phyloP scores from a whole-genome alignment of 2,113 vertebrate genomes.

The Pseudorasbora parva region DNA sequence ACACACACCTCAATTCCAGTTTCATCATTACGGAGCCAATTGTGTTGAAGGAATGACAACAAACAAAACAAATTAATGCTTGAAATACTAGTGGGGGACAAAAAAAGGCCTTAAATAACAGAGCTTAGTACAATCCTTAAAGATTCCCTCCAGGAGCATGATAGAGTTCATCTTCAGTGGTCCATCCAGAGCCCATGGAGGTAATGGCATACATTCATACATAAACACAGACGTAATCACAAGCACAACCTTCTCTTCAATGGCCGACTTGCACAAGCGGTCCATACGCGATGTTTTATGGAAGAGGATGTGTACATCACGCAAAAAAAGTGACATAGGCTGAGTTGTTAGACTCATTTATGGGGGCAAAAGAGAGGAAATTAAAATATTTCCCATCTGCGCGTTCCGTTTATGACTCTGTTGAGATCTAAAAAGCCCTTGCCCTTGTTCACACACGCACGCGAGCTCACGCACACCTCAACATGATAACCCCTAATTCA shows the following conservation, averaged over 20 bases:
- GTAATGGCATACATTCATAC: slow-evolving; percentile 26
- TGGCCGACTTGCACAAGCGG: background rate
- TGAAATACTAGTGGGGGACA: background rate
- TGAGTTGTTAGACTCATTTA: slow-evolving; percentile 13
- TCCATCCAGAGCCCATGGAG: background rate
- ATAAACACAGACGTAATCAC: background rate
- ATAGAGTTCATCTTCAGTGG: background rate
- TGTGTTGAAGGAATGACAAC: slow-evolving; percentile 17
- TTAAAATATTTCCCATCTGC: slow-evolving; percentile 2
- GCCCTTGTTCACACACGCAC: background rate
- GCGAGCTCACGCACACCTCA: slow-evolving; percentile 22
- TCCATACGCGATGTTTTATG: no score
- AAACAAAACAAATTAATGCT: slow-evolving; percentile 19
- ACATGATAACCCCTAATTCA: slow-evolving; percentile 76
- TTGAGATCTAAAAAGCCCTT: slow-evolving; percentile 11
- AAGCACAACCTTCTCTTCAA: background rate
- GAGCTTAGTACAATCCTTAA: slow-evolving; percentile 19
- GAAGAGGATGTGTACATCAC: background rate
- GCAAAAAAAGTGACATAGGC: background rate
- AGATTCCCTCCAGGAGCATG: background rate
- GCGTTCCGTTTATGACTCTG: background rate
- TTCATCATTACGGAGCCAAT: background rate
- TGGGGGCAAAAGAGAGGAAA: background rate
- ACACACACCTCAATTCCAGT: slow-evolving; percentile 33
- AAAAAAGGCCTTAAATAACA: slow-evolving; percentile 7